A percentile compares a stretch with the other conserved stretches of the same genome.
These are phyloP conservation scores for Adelges cooleyi DNA, from an alignment of 1,140 invertebrate genomes.

Conservation along the genomic window DNA sequence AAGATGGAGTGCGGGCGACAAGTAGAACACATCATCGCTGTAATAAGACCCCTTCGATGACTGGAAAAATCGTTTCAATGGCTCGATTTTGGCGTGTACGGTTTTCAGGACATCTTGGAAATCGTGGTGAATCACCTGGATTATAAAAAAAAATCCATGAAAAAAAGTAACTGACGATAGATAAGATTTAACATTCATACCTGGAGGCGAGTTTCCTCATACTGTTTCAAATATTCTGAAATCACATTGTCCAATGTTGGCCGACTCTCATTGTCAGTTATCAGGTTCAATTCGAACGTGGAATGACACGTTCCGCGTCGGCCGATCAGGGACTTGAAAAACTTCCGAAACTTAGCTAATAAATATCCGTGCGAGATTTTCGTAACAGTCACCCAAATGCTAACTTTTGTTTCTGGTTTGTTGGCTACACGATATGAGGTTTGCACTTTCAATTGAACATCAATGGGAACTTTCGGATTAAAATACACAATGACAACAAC, in stretches of 20 bases:
- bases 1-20: constrained; percentile 62
- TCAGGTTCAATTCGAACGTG: neutral
- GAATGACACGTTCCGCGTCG: neutral
- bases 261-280: neutral
- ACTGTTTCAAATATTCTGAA: neutral
- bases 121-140: constrained; percentile 52
- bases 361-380: neutral
- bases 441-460: neutral
- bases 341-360: constrained; percentile 3
- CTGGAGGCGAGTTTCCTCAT: neutral
- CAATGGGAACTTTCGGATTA: neutral
- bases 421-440: neutral
- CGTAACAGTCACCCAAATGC: constrained; percentile 18
- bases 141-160: too few relatives aligned
- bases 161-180: too few relatives aligned
- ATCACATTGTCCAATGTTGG: neutral
- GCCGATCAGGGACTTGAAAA: constrained; percentile 1
- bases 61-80: constrained; percentile 63
- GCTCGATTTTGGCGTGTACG: constrained; percentile 51
- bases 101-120: constrained; percentile 48
- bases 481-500: neutral
- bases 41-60: constrained; percentile 68
- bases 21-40: constrained; percentile 67
- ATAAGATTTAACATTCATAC: neutral
- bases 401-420: neutral